A percentile compares a stretch with the other conserved stretches of the same genome.
These are phyloP conservation scores for Ophion obscuratus DNA, from an alignment of 2,888 invertebrate species.

Conservation along the genomic window DNA sequence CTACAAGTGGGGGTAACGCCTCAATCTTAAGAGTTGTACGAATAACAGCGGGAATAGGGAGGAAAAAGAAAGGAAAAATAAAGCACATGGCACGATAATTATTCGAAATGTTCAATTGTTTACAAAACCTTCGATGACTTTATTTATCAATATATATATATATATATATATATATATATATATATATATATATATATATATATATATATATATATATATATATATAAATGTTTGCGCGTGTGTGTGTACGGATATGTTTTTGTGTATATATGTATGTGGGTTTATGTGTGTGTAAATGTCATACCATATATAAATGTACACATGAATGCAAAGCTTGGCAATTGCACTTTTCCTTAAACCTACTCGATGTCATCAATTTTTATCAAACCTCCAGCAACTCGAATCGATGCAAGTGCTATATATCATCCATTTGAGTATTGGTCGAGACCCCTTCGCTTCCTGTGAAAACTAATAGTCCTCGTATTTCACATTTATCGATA, in stretches of 20 bases:
- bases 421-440: constrained; percentile 3
- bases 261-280: neutral
- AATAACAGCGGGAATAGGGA: neutral
- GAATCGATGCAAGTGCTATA: neutral
- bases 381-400: neutral
- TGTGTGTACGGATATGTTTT: neutral
- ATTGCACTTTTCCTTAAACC: constrained; percentile 46
- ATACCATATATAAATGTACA: constrained; percentile 61
- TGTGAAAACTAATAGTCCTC: constrained; percentile 6
- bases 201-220: constrained; percentile 5
- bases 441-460: constrained; percentile 1
- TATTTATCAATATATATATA: constrained; percentile 51
- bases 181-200: constrained; percentile 6
- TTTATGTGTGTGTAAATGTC: constrained; percentile 8
- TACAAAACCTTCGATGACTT: constrained; percentile 65
- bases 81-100: neutral
- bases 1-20: neutral
- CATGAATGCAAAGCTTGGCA: constrained; percentile 52
- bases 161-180: neutral
- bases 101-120: constrained; percentile 17
- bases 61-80: constrained; percentile 8
- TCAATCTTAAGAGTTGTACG: neutral
- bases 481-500: constrained; percentile 23
- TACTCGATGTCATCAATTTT: constrained; percentile 10
- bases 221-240: neutral